Conservation (phyloP, 2,797 vertebrate species). For the Valencia hispanica region DNA sequence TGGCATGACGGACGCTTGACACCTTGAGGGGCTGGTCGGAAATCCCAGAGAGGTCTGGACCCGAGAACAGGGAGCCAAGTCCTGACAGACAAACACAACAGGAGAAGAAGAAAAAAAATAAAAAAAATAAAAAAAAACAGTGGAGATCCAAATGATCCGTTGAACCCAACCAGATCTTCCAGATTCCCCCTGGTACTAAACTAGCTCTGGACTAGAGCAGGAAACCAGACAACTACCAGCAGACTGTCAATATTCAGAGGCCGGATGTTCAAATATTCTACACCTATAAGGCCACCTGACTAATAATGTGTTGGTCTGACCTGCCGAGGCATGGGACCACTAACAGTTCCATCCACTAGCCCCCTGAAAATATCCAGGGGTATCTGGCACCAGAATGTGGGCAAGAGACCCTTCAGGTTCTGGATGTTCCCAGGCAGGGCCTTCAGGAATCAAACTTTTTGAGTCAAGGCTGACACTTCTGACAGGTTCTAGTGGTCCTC, state of each 20-base stretch:
- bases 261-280: background rate
- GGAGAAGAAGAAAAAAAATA: background rate
- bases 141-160: background rate
- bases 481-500: background rate
- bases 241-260: background rate
- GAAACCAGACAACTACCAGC: background rate
- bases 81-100: slow-evolving; percentile 69
- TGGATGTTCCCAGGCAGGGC: background rate
- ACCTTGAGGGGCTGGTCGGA: slow-evolving; percentile 81
- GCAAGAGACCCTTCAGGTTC: background rate
- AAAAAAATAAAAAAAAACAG: background rate
- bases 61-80: slow-evolving; percentile 85
- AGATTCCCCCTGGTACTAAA: background rate
- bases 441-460: background rate
- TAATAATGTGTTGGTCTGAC: background rate
- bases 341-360: background rate
- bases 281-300: background rate
- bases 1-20: slow-evolving; percentile 85
- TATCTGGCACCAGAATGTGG: too few relatives aligned
- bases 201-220: background rate
- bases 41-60: slow-evolving; percentile 85
- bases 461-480: background rate
- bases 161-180: background rate
- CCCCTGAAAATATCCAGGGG: background rate
- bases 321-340: background rate